phyloP scores from a whole-genome alignment of 2,888 invertebrate genomes.

The Malthinus seriepunctatus region DNA sequence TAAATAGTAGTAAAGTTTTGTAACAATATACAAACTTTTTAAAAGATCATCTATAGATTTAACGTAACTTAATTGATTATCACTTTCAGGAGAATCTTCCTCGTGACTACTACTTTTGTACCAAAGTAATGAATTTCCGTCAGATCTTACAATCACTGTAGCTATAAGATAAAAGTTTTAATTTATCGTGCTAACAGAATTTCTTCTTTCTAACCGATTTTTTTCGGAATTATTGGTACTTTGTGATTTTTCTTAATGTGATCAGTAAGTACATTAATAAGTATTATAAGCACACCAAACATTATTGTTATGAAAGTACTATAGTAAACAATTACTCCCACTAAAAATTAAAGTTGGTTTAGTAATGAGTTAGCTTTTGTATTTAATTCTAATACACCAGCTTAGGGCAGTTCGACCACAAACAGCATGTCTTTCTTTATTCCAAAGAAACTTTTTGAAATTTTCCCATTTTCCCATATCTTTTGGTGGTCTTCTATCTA shows the following conservation, averaged over 20 bases:
- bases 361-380: not conserved
- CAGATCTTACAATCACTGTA: too few species aligned
- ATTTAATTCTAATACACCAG: constrained; percentile 55
- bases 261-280: constrained; percentile 1
- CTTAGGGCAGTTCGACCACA: constrained; percentile 58
- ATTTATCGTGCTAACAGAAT: not conserved
- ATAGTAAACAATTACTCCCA: constrained; percentile 18
- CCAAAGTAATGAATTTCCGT: too few species aligned
- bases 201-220: not conserved
- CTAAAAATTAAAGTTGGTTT: not conserved
- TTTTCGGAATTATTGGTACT: not conserved
- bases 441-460: constrained; percentile 51
- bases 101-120: too few species aligned
- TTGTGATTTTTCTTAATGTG: constrained; percentile 1
- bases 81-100: too few species aligned
- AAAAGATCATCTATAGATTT: too few species aligned
- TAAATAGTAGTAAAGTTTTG: not conserved
- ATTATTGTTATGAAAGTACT: constrained; percentile 21
- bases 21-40: too few species aligned
- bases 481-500: constrained; percentile 1
- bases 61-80: too few species aligned
- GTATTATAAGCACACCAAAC: constrained; percentile 21
- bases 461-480: constrained; percentile 34
- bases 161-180: too few species aligned
- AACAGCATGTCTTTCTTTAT: constrained; percentile 55